Base-by-base conservation (phyloP, 2,797 vertebrate genomes). In the Geotrypetes seraphini region DNA sequence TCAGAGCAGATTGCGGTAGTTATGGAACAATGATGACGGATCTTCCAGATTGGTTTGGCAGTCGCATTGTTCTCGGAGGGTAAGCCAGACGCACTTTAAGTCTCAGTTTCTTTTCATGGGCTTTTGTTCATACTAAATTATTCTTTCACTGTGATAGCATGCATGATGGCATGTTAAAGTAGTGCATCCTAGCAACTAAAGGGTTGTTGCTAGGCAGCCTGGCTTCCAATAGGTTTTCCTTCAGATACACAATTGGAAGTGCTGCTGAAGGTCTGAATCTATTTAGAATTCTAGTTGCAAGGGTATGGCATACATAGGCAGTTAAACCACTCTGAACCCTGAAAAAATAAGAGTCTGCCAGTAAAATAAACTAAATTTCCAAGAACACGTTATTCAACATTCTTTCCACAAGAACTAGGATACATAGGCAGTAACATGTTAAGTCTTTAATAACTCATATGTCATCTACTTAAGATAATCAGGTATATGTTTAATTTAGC, bases 21-120 rank as follows among this genome's bases (percentile, higher is more conserved):
- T 40, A 57, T 54, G 60, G 79, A 87, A 93, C 91, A 93, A 90
- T 93, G 63, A 81, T 73, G 85, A 83, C 73, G 78, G 83, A 78
- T 76, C 69, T 84, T 84, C 86, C 88, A 93, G 90, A 91, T 91
- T 85, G 88, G 78, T 76, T 81, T 86, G 85, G 87, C 90, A 93
- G 90, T 86, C 89, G 75, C 81, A 87, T 91, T 92, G 87, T 93
- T 88, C 80, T 79, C 60, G 1, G 64, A 85, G 79, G 61, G 89
- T 85, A 85, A 86, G 85, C 89, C 90, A 95, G 92, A 96, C 87
- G 86, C 84, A 93, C 90, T 92, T n/a, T 87, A 81, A 87, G 75
- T 65, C 80, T 73, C 65, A 55, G 69, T 60, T 66, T 81, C 68
- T 81, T n/a, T 87, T 88, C 83, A 81, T 81, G 67, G 62, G 78